phyloP scores from a whole-genome alignment of 2,888 invertebrate species.

The Emmelina monodactyla region DNA sequence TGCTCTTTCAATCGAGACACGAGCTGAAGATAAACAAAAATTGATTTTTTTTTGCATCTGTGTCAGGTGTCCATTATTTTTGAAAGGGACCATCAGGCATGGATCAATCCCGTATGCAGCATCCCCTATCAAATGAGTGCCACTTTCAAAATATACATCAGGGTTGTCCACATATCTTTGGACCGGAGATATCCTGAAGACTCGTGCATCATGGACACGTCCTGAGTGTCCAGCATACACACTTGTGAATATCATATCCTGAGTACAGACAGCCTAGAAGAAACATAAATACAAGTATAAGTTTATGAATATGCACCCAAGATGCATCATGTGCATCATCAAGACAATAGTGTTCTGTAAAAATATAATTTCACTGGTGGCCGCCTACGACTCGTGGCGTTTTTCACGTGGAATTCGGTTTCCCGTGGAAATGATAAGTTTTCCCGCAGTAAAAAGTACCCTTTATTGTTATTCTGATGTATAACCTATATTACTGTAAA shows the following conservation, averaged over 20 bases:
- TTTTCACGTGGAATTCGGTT: neutral
- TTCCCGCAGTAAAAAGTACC: too few relatives aligned
- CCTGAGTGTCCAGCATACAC: constrained; percentile 1
- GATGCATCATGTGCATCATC: too few relatives aligned
- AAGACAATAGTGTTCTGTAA: too few relatives aligned
- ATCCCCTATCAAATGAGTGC: neutral
- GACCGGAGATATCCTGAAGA: neutral
- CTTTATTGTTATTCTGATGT: too few relatives aligned
- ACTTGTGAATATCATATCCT: neutral
- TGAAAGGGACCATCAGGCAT: constrained; percentile 1
- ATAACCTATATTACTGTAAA: too few relatives aligned
- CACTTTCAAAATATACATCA: neutral
- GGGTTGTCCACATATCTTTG: neutral
- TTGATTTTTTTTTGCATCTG: constrained; percentile 2
- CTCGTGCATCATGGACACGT: neutral
- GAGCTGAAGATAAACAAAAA: constrained; percentile 4
- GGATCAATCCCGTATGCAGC: constrained; percentile 3
- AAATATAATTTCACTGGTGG: too few relatives aligned
- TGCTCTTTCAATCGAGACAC: constrained; percentile 3
- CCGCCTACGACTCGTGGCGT: too few relatives aligned
- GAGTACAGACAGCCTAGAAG: neutral
- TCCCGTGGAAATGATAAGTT: too few relatives aligned
- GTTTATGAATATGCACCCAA: too few relatives aligned
- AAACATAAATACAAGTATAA: too few relatives aligned
- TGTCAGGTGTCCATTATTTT: constrained; percentile 2